Base-by-base conservation (phyloP, 2,888 invertebrate genomes). In the Thecocarcelia acutangulata region DNA sequence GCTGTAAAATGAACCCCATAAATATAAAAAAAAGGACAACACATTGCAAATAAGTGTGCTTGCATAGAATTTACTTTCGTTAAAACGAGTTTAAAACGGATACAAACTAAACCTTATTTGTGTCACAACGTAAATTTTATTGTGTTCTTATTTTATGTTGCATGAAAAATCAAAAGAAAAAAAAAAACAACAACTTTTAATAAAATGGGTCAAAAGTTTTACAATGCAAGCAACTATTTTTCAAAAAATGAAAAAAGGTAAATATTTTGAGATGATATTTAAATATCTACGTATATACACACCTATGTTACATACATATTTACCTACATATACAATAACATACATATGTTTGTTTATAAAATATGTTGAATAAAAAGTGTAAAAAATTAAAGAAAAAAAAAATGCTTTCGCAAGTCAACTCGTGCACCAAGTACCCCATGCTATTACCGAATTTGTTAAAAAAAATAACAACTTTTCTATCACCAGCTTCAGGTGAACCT, bases 171-270 rank as follows among this genome's bases (percentile, higher is more conserved):
- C 37, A 61, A 40, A 6, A 12, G 6, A 17, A 42, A 40, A 52
- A n/a, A n/a, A 13, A 33, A 54, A 54, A 33, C 9, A 63, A 63
- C 33, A 46, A 19, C 13, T 24, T 5, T 46, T 48, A 44, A 42
- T 61, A 63, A 80, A 82, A 76, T 81, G 54, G 76, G 66, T 72
- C 76, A 80, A 70, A 80, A 80, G 61, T 69, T 69, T 77, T 58
- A 58, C 63, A 61, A 81, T 64, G 70, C 37, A 33, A 50, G 63
- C 61, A 40, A 33, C 28, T 42, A 9, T 13, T 17, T 68, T 46
- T 3, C 24, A 24, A 24, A 24, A 24, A 3, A 24, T 17, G 8
- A 40, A 59, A 70, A 59, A 58, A 12, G 8, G 4, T 19, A 61
- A 52, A 33, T 1, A 11, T 54, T 54, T 44, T 13, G 15, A 33